Percentiles rank a stretch among this genome's conserved stretches.
Conservation (phyloP, 2,888 invertebrate genomes). For the Metallyticus violacea region DNA sequence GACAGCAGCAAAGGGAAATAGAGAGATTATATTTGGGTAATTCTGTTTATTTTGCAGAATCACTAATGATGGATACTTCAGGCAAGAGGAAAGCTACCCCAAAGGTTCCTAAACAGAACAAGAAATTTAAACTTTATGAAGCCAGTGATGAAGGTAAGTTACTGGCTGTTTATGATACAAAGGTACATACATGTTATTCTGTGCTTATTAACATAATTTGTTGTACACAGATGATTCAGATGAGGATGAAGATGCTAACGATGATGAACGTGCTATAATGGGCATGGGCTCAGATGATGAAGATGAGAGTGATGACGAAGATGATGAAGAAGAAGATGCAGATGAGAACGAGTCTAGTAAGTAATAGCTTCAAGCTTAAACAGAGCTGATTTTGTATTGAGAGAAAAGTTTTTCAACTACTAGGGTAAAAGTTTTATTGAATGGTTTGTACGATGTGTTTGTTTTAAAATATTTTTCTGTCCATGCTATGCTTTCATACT, state of each 20-base stretch:
- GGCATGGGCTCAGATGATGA: conserved; percentile 39
- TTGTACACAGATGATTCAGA: conserved; percentile 7
- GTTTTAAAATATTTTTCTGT: too few relatives aligned
- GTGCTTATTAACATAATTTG: too few relatives aligned
- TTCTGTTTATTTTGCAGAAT: background rate
- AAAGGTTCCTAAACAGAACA: background rate
- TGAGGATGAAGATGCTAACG: conserved; percentile 36
- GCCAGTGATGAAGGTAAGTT: conserved; percentile 12
- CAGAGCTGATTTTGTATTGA: too few relatives aligned
- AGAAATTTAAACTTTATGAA: conserved; percentile 5
- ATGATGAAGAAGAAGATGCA: conserved; percentile 54
- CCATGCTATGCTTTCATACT: too few relatives aligned
- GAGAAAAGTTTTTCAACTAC: background rate
- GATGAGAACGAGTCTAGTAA: conserved; percentile 39
- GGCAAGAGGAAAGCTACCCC: background rate
- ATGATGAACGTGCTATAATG: conserved; percentile 50
- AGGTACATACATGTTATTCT: background rate
- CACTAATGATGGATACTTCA: background rate
- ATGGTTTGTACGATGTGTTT: too few relatives aligned
- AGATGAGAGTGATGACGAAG: conserved; percentile 47
- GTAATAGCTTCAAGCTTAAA: too few relatives aligned
- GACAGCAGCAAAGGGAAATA: too few relatives aligned
- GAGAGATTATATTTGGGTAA: too few relatives aligned
- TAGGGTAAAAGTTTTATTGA: background rate
- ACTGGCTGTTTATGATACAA: too few relatives aligned